These are phyloP conservation scores for Ips typographus DNA, from an alignment of 1,140 invertebrate genomes.

Conservation along the genomic window DNA sequence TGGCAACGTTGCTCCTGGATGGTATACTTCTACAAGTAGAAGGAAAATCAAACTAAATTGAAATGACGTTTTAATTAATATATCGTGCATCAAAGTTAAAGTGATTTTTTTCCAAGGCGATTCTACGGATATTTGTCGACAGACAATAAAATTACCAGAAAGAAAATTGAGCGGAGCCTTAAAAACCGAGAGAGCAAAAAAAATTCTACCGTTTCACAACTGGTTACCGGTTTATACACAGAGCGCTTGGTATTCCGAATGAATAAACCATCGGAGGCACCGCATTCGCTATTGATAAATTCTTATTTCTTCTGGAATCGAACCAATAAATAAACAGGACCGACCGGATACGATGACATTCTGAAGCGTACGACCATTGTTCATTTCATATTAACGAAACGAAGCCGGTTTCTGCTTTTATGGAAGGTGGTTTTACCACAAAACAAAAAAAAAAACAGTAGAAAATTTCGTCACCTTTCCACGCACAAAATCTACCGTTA, in stretches of 20 bases:
- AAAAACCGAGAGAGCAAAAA: conserved; percentile 19
- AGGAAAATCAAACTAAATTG: too few relatives aligned
- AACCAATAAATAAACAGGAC: conserved; percentile 45
- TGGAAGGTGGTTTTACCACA: conserved; percentile 29
- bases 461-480: conserved; percentile 11
- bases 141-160: conserved; percentile 13
- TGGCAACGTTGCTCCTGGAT: too few relatives aligned
- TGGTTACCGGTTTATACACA: conserved; percentile 8
- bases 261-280: conserved; percentile 30
- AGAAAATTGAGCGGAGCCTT: conserved; percentile 15
- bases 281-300: conserved; percentile 46
- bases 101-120: too few relatives aligned
- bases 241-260: conserved; percentile 25
- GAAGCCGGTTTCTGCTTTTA: conserved; percentile 41
- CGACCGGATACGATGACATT: conserved; percentile 43
- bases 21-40: too few relatives aligned
- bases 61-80: too few relatives aligned
- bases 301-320: conserved; percentile 45
- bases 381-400: conserved; percentile 48
- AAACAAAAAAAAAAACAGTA: background rate
- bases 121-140: background rate
- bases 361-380: conserved; percentile 47
- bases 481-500: background rate
- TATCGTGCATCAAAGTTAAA: too few relatives aligned
- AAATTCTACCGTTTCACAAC: conserved; percentile 28